phyloP scores from a whole-genome alignment of 2,113 vertebrate genomes.

The Nothocercus julius region DNA sequence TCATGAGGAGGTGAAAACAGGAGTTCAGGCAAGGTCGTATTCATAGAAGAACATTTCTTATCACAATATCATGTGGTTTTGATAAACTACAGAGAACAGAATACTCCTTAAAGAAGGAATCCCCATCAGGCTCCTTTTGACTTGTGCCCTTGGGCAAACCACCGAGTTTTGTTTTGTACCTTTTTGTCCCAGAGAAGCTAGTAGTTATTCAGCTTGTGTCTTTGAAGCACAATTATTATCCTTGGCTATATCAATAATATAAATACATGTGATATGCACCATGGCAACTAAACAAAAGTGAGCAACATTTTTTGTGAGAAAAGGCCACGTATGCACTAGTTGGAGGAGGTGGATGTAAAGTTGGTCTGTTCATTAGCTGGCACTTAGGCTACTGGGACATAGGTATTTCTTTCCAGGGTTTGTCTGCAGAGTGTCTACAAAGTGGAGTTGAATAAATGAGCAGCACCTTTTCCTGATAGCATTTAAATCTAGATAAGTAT shows the following conservation, averaged over 20 bases:
- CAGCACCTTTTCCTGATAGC: neutral
- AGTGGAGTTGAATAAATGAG: neutral
- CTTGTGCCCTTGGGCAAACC: neutral
- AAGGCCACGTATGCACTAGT: neutral
- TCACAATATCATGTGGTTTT: rapidly evolving
- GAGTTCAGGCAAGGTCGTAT: rapidly evolving
- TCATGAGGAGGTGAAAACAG: neutral
- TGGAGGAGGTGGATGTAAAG: neutral
- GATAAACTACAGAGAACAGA: neutral
- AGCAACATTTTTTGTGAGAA: neutral
- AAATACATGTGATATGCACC: rapidly evolving
- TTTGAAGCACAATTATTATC: neutral
- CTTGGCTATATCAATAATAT: neutral
- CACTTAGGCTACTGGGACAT: neutral
- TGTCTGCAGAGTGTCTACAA: neutral
- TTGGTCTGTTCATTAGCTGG: neutral
- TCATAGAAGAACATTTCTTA: neutral
- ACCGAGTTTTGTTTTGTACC: neutral
- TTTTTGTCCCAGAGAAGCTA: neutral
- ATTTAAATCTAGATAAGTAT: neutral
- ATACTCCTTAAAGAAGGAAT: neutral
- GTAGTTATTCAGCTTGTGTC: neutral
- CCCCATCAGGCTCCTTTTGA: neutral
- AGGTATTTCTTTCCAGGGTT: neutral
- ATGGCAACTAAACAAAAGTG: rapidly evolving